A percentile compares a stretch with the other conserved stretches of the same genome.
Conservation (phyloP, 2,113 vertebrate genomes). For the Clupea harengus region DNA sequence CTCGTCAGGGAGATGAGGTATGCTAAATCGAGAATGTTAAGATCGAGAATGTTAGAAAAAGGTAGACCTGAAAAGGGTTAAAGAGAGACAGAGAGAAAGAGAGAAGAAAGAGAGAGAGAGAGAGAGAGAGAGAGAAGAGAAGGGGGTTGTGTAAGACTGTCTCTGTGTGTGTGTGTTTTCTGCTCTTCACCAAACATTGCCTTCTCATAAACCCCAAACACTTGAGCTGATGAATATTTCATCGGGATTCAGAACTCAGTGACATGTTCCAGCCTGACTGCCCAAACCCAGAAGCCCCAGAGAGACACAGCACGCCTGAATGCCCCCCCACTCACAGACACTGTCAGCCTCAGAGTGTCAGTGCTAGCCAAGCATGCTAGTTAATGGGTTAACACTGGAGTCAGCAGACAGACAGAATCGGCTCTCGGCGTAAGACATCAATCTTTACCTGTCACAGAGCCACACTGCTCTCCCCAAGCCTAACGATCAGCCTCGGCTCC, state of each 20-base stretch:
- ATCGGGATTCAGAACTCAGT: background rate
- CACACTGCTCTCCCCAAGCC: slow-evolving; percentile 64
- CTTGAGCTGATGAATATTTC: background rate
- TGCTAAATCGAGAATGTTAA: background rate
- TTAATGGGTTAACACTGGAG: background rate
- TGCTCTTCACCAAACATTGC: background rate
- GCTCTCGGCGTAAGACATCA: background rate
- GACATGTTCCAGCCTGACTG: background rate
- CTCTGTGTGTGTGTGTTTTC: background rate
- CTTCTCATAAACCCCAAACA: background rate
- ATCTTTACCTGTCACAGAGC: slow-evolving; percentile 59
- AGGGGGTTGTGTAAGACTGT: background rate
- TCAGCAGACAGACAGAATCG: background rate
- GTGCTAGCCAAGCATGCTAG: background rate
- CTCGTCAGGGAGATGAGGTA: background rate
- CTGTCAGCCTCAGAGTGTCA: background rate
- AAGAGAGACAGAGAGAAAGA: background rate
- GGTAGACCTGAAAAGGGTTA: background rate
- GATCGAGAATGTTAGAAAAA: background rate
- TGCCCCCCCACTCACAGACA: background rate
- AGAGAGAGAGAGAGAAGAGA: background rate
- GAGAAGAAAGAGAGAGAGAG: slow-evolving; percentile 14
- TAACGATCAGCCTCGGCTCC: slow-evolving; percentile 60
- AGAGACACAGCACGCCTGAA: background rate
- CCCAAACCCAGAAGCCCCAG: background rate